phyloP scores from a whole-genome alignment of 2,797 vertebrate genomes.

The Triplophysa yarkandensis region DNA sequence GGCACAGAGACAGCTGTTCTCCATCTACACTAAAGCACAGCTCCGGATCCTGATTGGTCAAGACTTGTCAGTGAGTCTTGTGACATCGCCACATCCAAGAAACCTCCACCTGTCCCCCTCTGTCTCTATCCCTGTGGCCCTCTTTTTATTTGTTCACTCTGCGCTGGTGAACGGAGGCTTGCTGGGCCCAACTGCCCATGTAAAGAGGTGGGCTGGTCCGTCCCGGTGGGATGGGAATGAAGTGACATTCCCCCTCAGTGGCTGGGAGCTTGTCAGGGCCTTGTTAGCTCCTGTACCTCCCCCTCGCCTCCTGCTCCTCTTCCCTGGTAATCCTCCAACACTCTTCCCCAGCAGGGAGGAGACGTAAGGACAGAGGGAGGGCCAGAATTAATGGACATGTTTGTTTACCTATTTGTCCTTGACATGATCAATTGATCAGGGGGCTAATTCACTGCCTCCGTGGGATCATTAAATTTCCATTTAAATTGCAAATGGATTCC shows the following conservation, averaged over 20 bases:
- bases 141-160: conserved; percentile 50
- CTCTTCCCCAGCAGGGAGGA: conserved; percentile 67
- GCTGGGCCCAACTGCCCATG: conserved; percentile 91
- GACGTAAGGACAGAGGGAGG: conserved; percentile 63
- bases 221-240: conserved; percentile 72
- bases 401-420: conserved; percentile 86
- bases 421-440: conserved; percentile 88
- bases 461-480: conserved; percentile 81
- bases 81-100: conserved; percentile 51
- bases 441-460: conserved; percentile 81
- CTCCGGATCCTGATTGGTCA: conserved; percentile 37
- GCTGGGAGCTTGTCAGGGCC: conserved; percentile 61
- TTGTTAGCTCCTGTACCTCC: conserved; percentile 47
- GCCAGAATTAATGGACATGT: conserved; percentile 76
- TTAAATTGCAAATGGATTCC: conserved; percentile 82
- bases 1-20: conserved; percentile 27
- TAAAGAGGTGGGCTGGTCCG: conserved; percentile 85
- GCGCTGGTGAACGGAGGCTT: conserved; percentile 83
- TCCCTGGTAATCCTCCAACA: conserved; percentile 62
- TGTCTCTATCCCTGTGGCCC: conserved; percentile 57
- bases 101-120: conserved; percentile 18
- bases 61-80: conserved; percentile 59
- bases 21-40: conserved; percentile 36
- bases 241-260: conserved; percentile 62
- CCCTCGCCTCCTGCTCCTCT: conserved; percentile 46